Base-by-base conservation (phyloP, 2,888 invertebrate genomes). In the Tenthredo distinguenda region DNA sequence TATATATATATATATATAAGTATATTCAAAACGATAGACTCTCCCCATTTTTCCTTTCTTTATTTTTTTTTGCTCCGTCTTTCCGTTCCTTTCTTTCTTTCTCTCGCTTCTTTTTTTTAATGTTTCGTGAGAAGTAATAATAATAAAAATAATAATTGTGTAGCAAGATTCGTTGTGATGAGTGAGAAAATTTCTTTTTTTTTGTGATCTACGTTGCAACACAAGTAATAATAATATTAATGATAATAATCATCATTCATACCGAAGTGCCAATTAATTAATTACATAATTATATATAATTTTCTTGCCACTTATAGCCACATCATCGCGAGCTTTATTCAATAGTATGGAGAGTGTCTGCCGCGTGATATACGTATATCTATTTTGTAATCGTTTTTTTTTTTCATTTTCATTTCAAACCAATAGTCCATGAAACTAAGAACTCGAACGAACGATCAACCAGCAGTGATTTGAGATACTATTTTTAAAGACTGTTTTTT, bases 31-130 rank as follows among this genome's bases (percentile, higher is more conserved):
- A 62, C 62, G 62, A 62, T 62, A 62, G 62, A 62, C 62, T 62
- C 62, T 62, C 62, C 26, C 62, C 62, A 62, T 26, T 86, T 87
- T 87, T 15, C 7, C 31, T 82, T 68, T 43, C 6, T 12, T 81
- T 21, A 26, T 31, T 58, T 55, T 55, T 81, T n/a, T 37, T 58
- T 18, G 31, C 7, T 81, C 18, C 65, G 2, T 81, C 65, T 34
- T 37, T 37, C 18, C 26, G 1, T 0, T 26, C 2, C 26, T 6
- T 9, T 55, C 31, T 87, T 79, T 81, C 83, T 86, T 85, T 85
- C 5, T 1, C 1, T 65, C 31, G 0, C 7, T 26, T 68, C 34
- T 31, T 68, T n/a, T 58, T 10, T 21, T 26, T 47, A 47, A 31
- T 7, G 15, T 31, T 55, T 68, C 34, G 31, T 18, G 6, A 68